Percentiles rank a stretch among this genome's conserved stretches.
Conservation (phyloP, 2,888 invertebrate genomes). For the Brenthis ino region DNA sequence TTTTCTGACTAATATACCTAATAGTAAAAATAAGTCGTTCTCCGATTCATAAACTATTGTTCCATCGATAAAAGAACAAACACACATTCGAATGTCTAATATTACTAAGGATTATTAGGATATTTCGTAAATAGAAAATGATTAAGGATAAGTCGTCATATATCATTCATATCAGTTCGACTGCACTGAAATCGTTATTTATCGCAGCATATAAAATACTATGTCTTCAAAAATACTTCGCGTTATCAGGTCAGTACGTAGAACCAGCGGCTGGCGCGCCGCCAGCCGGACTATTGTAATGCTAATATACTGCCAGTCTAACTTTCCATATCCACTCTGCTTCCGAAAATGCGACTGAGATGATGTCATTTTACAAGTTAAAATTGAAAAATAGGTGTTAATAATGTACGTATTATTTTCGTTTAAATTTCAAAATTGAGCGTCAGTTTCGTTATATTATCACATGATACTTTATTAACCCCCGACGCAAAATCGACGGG, state of each 20-base stretch:
- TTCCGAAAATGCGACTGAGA: conserved; percentile 3
- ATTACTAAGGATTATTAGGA: too few relatives aligned
- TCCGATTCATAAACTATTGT: too few relatives aligned
- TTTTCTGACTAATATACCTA: too few relatives aligned
- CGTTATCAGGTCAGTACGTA: conserved; percentile 7
- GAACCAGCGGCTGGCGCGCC: conserved; percentile 3
- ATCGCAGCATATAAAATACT: conserved; percentile 5
- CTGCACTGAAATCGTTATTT: background rate
- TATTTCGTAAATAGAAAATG: too few relatives aligned
- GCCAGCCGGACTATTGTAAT: conserved; percentile 18
- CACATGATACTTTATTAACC: too few relatives aligned
- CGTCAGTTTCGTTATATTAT: too few relatives aligned
- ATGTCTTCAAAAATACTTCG: conserved; percentile 1
- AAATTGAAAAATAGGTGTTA: conserved; percentile 3
- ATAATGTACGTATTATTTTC: background rate
- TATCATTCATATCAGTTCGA: too few relatives aligned
- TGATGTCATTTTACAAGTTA: conserved; percentile 13
- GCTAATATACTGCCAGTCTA: conserved; percentile 17
- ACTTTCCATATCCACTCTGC: conserved; percentile 19
- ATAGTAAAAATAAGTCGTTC: too few relatives aligned
- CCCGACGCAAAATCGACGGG: too few relatives aligned
- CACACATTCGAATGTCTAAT: too few relatives aligned
- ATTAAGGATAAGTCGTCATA: too few relatives aligned
- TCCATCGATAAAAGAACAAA: too few relatives aligned
- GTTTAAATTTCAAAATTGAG: background rate